A percentile compares a stretch with the other conserved stretches of the same genome.
Conservation (phyloP, 2,888 invertebrate species). For the Diaphora mendica region DNA sequence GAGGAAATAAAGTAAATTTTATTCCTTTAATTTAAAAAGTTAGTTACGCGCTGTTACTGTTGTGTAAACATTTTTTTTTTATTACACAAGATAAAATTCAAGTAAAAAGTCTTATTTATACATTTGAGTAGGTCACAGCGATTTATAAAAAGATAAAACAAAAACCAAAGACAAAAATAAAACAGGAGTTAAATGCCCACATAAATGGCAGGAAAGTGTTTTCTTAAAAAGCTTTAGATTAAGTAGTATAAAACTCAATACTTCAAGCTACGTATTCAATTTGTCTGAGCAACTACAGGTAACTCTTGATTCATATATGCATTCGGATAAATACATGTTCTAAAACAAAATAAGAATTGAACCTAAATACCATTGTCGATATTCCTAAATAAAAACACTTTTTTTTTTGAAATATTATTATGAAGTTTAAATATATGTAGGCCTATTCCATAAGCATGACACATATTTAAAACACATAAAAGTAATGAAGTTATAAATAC, state of each 20-base stretch:
- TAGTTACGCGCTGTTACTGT: not conserved
- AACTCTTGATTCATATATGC: not conserved
- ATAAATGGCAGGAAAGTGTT: not conserved
- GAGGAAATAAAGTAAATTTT: too few species aligned
- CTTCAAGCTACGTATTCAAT: not conserved
- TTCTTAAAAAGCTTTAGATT: not conserved
- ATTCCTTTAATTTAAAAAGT: not conserved
- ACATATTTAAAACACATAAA: not conserved
- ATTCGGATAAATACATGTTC: not conserved
- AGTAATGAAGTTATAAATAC: not conserved
- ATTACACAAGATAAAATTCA: not conserved
- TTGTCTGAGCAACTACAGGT: not conserved
- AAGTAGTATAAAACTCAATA: too few species aligned
- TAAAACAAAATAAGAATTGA: not conserved
- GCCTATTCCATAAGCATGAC: not conserved
- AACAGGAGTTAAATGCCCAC: not conserved
- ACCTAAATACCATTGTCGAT: not conserved
- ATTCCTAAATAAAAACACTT: not conserved
- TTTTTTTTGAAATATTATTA: too few species aligned
- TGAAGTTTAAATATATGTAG: not conserved
- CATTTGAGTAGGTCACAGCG: not conserved
- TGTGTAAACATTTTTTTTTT: not conserved
- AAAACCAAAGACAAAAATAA: not conserved
- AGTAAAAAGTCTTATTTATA: not conserved
- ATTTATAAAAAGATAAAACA: not conserved